These are phyloP conservation scores for Strix aluco DNA, from an alignment of 2,113 vertebrate species.

Conservation along the genomic window DNA sequence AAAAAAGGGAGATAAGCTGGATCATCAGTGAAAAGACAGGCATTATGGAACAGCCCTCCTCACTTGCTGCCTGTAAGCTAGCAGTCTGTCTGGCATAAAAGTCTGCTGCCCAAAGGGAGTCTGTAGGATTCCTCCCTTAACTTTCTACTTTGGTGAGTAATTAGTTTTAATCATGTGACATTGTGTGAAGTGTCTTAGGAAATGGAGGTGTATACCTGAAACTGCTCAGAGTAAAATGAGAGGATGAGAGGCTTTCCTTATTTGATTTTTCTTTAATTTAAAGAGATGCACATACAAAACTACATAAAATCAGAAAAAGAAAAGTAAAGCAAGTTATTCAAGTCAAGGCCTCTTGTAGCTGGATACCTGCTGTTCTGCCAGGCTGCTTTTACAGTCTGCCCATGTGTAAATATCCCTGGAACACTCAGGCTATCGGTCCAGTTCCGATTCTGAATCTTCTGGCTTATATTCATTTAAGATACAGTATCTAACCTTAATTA, in stretches of 20 bases:
- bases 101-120: background rate
- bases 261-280: background rate
- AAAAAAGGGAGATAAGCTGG: background rate
- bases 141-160: background rate
- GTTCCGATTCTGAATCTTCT: conserved; percentile 31
- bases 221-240: background rate
- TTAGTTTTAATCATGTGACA: background rate
- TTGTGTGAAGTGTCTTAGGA: background rate
- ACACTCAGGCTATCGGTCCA: background rate
- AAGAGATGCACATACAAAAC: background rate
- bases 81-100: background rate
- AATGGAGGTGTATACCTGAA: background rate
- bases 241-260: background rate
- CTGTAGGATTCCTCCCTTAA: background rate
- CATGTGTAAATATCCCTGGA: background rate
- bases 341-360: background rate
- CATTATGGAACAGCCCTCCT: background rate
- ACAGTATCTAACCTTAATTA: background rate
- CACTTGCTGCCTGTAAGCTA: background rate
- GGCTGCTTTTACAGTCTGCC: background rate
- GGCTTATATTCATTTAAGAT: conserved; percentile 41
- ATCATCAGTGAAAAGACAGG: background rate
- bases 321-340: background rate
- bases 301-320: background rate
- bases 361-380: background rate